Base-by-base conservation (phyloP, 2,797 vertebrate genomes). In the Chiloscyllium punctatum region DNA sequence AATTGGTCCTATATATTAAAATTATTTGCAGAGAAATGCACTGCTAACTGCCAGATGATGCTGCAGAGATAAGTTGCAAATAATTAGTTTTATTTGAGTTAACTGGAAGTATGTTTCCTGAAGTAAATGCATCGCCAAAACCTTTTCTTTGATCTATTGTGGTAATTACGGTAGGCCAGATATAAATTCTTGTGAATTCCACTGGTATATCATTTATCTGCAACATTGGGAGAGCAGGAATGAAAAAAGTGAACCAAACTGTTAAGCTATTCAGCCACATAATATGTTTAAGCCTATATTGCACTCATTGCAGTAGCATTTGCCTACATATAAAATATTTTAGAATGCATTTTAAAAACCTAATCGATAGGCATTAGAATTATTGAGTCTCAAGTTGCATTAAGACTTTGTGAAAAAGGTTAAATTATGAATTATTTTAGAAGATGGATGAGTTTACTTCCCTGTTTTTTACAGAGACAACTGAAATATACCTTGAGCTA, bases 401-500 rank as follows among this genome's bases (percentile, higher is more conserved):
- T 69, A 51, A 53, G 48, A 94, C 1, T 6, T 72, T 94, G 4
- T 94, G 30, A 72, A 74, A 68, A 72, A 42, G 37, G 42, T 94
- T 94, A 48, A 51, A 30, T 53, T 57, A 16, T 53, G 18, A 15
- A 95, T 95, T 77, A 95, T 95, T 95, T 95, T 95, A 53, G 30
- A 71, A 95, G 94, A 51, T 77, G 53, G 77, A 77, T 95, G 30
- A 71, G 42, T 95, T 95, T 53, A 57, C 42, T 94, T 94, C 94
- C 37, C 51, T 77, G 42, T 74, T 77, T 95, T 77, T 48, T 6
- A 77, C 51, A 53, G 94, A 94, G 92, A 77, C 77, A 15, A 95
- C 27, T 74, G 71, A 95, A 95, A 95, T 48, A 95, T 77, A 95
- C 94, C 74, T 95, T 27, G 94, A 95, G 71, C 94, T 95, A 18